Percentiles rank a stretch among this genome's conserved stretches.
phyloP scores from a whole-genome alignment of 2,797 vertebrate species.

The Gymnoscopelus braueri region DNA sequence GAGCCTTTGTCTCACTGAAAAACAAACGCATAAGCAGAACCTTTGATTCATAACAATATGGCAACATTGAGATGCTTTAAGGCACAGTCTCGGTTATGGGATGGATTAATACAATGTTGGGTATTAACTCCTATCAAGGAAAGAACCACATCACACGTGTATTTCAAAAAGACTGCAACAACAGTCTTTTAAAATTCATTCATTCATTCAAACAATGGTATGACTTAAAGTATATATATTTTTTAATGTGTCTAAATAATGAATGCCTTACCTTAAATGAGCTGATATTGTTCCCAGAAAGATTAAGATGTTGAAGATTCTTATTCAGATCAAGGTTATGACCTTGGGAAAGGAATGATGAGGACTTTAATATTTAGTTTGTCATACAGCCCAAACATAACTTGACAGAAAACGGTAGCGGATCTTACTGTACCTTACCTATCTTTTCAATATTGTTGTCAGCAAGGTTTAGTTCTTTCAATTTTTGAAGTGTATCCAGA shows the following conservation, averaged over 20 bases:
- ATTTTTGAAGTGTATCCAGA: conserved; percentile 79
- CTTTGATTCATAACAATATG: conserved; percentile 20
- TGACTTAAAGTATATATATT: no score
- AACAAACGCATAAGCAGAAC: conserved; percentile 29
- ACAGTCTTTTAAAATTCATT: conserved; percentile 6
- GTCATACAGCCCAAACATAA: conserved; percentile 31
- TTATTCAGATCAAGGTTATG: conserved; percentile 83
- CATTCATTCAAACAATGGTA: conserved; percentile 3
- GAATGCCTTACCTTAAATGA: conserved; percentile 86
- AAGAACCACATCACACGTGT: neutral
- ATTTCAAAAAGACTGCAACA: neutral
- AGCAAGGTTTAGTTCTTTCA: conserved; percentile 88
- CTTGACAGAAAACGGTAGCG: conserved; percentile 1
- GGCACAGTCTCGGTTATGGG: conserved; percentile 8
- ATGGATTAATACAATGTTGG: conserved; percentile 11
- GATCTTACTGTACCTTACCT: conserved; percentile 73
- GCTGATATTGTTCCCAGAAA: conserved; percentile 89
- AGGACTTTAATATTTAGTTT: conserved; percentile 20
- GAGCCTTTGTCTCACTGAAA: conserved; percentile 21
- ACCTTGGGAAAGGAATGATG: conserved; percentile 60
- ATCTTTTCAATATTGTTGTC: conserved; percentile 85
- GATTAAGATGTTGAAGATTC: conserved; percentile 86
- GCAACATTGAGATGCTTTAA: neutral
- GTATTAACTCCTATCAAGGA: conserved; percentile 27
- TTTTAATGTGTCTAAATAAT: conserved; percentile 25